Conservation (phyloP, 2,113 vertebrate species). For the Tor tambroides region DNA sequence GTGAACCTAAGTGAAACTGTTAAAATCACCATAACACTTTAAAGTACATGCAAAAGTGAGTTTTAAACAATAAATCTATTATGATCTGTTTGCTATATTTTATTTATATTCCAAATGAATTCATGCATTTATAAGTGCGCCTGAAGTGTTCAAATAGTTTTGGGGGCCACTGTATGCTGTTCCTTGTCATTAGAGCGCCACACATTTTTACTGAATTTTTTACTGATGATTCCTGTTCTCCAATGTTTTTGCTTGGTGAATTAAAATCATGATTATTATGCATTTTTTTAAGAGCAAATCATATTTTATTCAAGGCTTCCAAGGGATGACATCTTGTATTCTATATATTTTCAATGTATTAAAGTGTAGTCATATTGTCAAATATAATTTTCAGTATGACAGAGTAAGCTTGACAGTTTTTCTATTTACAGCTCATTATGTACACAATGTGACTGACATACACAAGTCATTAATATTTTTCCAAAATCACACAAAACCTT, state of each 20-base stretch:
- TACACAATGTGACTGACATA: background rate
- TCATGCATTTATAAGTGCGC: background rate
- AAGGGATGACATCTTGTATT: background rate
- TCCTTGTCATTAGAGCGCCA: too few species aligned
- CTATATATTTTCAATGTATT: background rate
- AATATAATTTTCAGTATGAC: background rate
- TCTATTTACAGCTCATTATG: slow-evolving; percentile 24
- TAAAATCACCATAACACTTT: background rate
- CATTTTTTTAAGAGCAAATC: background rate
- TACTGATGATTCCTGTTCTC: background rate
- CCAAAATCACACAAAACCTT: background rate
- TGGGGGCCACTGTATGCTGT: too few species aligned
- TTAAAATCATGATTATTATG: background rate
- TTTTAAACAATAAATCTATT: too few species aligned
- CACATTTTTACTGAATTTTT: background rate
- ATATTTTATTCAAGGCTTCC: background rate
- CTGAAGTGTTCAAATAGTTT: background rate
- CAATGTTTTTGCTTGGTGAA: background rate
- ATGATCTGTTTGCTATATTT: background rate
- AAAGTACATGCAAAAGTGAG: background rate
- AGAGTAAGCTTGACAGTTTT: background rate
- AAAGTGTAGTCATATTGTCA: background rate
- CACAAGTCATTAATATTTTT: background rate
- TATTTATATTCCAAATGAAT: background rate
- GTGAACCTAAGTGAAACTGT: background rate